A percentile compares a stretch with the other conserved stretches of the same genome.
These are phyloP conservation scores for Petrolisthes manimaculis DNA, from an alignment of 2,888 invertebrate genomes.

Conservation along the genomic window DNA sequence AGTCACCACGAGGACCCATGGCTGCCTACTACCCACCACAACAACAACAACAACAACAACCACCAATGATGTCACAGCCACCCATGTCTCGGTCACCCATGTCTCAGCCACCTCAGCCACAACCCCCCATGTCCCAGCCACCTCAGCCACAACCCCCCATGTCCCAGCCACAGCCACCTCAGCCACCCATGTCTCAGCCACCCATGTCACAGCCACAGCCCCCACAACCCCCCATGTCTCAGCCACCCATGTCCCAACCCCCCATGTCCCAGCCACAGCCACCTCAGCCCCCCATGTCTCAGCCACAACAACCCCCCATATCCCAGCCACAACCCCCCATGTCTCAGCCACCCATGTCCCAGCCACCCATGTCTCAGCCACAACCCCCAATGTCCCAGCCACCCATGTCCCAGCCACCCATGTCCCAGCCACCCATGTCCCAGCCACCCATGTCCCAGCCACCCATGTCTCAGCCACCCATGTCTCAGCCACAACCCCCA, in stretches of 20 bases:
- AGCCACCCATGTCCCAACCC: neutral
- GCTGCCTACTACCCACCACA: neutral
- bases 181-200: neutral
- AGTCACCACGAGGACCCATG: neutral
- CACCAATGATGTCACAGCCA: neutral
- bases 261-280: neutral
- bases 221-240: neutral
- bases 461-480: neutral
- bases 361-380: neutral
- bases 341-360: no score
- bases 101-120: constrained; percentile 1
- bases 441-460: neutral
- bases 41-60: constrained; percentile 19
- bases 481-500: neutral
- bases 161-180: neutral
- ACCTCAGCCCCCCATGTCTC: neutral
- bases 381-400: constrained; percentile 17
- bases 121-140: neutral
- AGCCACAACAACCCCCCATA: neutral
- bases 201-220: neutral
- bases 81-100: neutral
- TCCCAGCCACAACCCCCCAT: neutral
- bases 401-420: constrained; percentile 13
- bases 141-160: neutral
- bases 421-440: no score